These are phyloP conservation scores for Nycticryphes semicollaris DNA, from an alignment of 2,113 vertebrate species.

Conservation along the genomic window DNA sequence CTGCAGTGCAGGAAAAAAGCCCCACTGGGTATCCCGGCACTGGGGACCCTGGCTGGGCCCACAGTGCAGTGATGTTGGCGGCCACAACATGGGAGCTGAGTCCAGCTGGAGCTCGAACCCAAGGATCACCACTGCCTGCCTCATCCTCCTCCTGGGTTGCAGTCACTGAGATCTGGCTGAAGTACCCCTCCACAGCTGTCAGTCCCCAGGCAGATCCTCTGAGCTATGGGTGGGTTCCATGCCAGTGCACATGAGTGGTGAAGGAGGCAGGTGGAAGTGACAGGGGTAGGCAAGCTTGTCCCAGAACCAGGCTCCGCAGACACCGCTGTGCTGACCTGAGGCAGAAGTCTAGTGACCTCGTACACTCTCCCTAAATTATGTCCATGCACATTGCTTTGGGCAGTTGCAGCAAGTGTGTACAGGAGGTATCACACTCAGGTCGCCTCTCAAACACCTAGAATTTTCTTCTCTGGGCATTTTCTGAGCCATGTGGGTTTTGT, in stretches of 20 bases:
- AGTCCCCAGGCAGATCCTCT: not conserved
- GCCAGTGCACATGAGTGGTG: not conserved
- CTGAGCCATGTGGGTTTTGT: rapidly evolving
- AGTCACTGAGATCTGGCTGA: not conserved
- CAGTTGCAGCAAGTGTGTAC: not conserved
- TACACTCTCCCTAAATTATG: not conserved
- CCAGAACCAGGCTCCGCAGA: not conserved
- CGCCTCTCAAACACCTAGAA: not conserved
- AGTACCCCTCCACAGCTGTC: not conserved
- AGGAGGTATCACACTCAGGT: not conserved
- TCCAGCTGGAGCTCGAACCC: rapidly evolving
- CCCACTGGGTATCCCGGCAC: not conserved
- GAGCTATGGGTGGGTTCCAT: not conserved
- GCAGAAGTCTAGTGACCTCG: not conserved
- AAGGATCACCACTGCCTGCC: rapidly evolving
- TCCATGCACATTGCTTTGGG: rapidly evolving
- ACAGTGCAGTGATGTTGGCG: rapidly evolving
- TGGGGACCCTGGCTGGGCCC: not conserved
- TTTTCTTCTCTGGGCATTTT: not conserved
- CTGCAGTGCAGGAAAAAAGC: conserved; percentile 43
- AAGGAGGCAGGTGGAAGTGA: not conserved
- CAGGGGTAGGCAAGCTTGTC: rapidly evolving
- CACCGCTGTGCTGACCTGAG: not conserved
- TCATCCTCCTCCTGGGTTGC: no score
- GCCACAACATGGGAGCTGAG: rapidly evolving